A percentile compares a stretch with the other conserved stretches of the same genome.
These are phyloP conservation scores for Tethea ocularis DNA, from an alignment of 2,888 invertebrate species.

Conservation along the genomic window DNA sequence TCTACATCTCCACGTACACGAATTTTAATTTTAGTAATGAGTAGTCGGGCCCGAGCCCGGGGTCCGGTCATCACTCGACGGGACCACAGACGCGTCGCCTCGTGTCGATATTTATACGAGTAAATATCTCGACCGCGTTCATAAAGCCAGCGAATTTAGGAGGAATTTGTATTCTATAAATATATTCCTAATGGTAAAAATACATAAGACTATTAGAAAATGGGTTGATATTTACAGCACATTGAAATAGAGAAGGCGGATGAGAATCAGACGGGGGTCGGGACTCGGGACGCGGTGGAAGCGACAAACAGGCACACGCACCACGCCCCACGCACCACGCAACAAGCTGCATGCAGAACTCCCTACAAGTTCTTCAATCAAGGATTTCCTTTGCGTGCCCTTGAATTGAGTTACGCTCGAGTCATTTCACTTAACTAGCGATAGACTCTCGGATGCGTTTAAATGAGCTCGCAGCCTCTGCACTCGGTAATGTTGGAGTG, in stretches of 20 bases:
- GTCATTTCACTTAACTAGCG: not conserved
- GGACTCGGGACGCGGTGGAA: not conserved
- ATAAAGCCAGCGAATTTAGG: too few species aligned
- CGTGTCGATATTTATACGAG: too few species aligned
- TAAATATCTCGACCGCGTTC: too few species aligned
- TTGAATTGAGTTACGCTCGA: not conserved
- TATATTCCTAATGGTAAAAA: too few species aligned
- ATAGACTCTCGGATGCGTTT: not conserved
- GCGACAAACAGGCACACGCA: not conserved
- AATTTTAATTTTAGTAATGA: slow-evolving; percentile 9
- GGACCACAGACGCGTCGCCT: not conserved
- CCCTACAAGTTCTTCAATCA: not conserved
- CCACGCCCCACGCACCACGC: not conserved
- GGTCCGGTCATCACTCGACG: not conserved
- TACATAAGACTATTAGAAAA: too few species aligned
- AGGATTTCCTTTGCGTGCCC: slow-evolving; percentile 10
- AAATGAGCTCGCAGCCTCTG: not conserved
- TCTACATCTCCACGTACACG: slow-evolving; percentile 10
- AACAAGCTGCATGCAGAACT: not conserved
- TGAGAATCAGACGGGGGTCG: not conserved
- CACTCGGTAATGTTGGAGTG: not conserved
- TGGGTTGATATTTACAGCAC: not conserved
- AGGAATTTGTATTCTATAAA: too few species aligned
- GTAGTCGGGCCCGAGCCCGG: not conserved
- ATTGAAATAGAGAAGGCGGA: not conserved